Evolutionary conservation across 92 coral and sea anemone species (phyloP).

Genomic region (Metridium senile): DNA sequence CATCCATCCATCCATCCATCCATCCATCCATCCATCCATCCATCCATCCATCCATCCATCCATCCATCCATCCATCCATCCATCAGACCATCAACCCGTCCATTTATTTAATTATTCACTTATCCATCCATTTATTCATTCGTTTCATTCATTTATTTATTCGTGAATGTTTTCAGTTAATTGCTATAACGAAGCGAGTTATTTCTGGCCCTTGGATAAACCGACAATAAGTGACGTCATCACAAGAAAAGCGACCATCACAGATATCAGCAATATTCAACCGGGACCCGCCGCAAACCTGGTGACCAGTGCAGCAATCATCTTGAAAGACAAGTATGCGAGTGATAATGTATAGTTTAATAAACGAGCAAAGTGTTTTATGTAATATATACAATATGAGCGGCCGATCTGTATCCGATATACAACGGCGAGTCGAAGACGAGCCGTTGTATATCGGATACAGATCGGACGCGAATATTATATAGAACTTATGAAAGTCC

Average conservation of each 20-base stretch:
- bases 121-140: neutral
- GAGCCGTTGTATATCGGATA: no score
- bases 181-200: conserved; percentile 47
- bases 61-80: neutral
- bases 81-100: neutral
- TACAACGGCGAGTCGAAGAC: no score
- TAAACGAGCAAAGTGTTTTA: no score
- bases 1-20: neutral
- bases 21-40: neutral
- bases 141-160: neutral
- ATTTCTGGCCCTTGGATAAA: conserved; percentile 68
- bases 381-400: no score
- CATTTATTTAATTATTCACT: neutral
- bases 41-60: neutral
- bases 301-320: conserved; percentile 12
- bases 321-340: conserved; percentile 20
- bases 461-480: no score
- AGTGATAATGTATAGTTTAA: no score
- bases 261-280: conserved; percentile 13
- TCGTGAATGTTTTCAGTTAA: conserved; percentile 9
- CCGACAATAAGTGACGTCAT: conserved; percentile 32
- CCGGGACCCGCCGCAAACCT: conserved; percentile 19
- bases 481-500: no score
- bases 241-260: conserved; percentile 14
- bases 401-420: no score